phyloP scores from a whole-genome alignment of 2,113 vertebrate species.

The Clarias magur region DNA sequence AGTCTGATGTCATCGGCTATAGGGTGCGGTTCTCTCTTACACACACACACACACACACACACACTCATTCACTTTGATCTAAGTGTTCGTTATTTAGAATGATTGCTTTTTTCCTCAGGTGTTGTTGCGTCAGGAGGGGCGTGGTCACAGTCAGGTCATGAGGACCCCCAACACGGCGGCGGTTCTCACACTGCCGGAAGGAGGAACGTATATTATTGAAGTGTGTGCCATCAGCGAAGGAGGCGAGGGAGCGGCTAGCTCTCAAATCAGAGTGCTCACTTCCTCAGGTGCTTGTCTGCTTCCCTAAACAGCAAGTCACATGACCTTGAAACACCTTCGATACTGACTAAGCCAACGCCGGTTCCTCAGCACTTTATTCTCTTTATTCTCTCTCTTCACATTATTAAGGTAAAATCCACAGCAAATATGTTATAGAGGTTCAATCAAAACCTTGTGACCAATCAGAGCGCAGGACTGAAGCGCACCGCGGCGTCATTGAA shows the following conservation, averaged over 20 bases:
- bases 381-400: background rate
- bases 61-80: background rate
- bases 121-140: conserved; percentile 87
- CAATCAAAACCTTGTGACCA: background rate
- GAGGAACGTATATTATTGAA: conserved; percentile 91
- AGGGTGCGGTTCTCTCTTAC: conserved; percentile 73
- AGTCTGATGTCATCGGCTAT: conserved; percentile 93
- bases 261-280: conserved; percentile 89
- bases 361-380: no score
- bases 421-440: background rate
- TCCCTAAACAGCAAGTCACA: background rate
- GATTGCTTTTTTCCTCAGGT: conserved; percentile 71
- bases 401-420: background rate
- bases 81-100: background rate
- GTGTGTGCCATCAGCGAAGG: conserved; percentile 89
- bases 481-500: background rate
- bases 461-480: background rate
- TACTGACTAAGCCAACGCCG: no score
- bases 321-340: background rate
- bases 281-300: conserved; percentile 80
- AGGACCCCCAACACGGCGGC: conserved; percentile 90
- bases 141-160: conserved; percentile 86
- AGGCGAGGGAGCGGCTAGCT: conserved; percentile 85
- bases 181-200: conserved; percentile 84
- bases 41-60: conserved; percentile 5